Percentiles rank a stretch among this genome's conserved stretches.
These are phyloP conservation scores for Macquaria ambigua DNA, from an alignment of 2,113 vertebrate genomes.

Conservation along the genomic window DNA sequence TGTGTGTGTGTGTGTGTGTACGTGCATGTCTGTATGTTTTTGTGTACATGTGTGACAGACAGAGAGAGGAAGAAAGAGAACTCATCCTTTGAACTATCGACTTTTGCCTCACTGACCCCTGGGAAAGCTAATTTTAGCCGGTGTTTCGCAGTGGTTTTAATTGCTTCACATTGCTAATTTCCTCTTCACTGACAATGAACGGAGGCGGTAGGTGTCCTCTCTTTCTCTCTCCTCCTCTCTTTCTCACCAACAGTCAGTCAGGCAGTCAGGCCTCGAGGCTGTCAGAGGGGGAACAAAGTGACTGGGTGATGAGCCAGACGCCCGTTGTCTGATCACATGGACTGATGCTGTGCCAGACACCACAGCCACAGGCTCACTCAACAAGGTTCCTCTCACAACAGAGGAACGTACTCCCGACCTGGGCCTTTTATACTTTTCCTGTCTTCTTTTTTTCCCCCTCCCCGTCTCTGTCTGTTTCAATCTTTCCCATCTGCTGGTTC, in stretches of 20 bases:
- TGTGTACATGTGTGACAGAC: slow-evolving; percentile 24
- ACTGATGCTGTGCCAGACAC: slow-evolving; percentile 80
- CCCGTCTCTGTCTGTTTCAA: slow-evolving; percentile 44
- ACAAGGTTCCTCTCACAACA: slow-evolving; percentile 76
- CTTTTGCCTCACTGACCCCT: slow-evolving; percentile 62
- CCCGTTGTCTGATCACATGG: slow-evolving; percentile 78
- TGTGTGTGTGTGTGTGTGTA: slow-evolving; percentile 20
- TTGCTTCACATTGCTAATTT: slow-evolving; percentile 73
- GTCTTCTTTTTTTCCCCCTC: background rate
- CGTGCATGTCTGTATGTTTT: slow-evolving; percentile 23
- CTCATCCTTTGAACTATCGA: slow-evolving; percentile 67
- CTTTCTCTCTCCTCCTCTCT: slow-evolving; percentile 47
- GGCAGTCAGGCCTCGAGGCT: slow-evolving; percentile 76
- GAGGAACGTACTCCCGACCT: slow-evolving; percentile 59
- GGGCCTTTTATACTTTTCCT: slow-evolving; percentile 58
- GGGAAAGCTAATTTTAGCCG: slow-evolving; percentile 72
- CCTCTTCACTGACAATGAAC: slow-evolving; percentile 47
- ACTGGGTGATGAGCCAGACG: slow-evolving; percentile 80
- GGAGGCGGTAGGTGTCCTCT: slow-evolving; percentile 40
- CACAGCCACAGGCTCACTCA: slow-evolving; percentile 74
- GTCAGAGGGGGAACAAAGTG: slow-evolving; percentile 81
- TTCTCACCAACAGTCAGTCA: slow-evolving; percentile 74
- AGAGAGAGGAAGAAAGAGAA: slow-evolving; percentile 26
- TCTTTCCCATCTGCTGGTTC: slow-evolving; percentile 52
- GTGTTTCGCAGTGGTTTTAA: slow-evolving; percentile 68